Base-by-base conservation (phyloP, 2,888 invertebrate species). In the Amitus sp. region DNA sequence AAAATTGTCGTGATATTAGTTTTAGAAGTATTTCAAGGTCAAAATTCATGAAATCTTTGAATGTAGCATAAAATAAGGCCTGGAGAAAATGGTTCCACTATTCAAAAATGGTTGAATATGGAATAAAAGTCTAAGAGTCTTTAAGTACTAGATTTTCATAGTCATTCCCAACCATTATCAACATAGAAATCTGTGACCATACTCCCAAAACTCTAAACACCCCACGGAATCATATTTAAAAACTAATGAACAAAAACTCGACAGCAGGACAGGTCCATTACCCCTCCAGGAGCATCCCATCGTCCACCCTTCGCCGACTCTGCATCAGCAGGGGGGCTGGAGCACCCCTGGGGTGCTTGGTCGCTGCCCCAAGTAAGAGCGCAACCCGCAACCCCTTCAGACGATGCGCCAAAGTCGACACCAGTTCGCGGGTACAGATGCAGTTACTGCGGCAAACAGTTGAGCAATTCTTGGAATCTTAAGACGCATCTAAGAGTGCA, bases 381-480 rank as follows among this genome's bases (percentile, higher is more conserved):
- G 87, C 20, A 57, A 15, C 88, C 88, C 1, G 83, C 84, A 1
- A 82, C 83, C 48, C 78, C 82, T n/a, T 80, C 88, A 18, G 82
- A 86, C 9, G 86, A 87, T 43, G 87, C 87, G 66, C 87, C 84
- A 76, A 87, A 70, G 75, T 86, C 62, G 82, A 86, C 69, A 84
- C 87, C 75, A 83, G 91, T 93, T 40, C 87, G 94, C 55, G 94
- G 94, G 80, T 94, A 94, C 80, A 89, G 93, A 59, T 94, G 94
- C 79, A 92, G 92, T 78, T 94, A 94, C 81, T 94, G 94, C 81
- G 93, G 93, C 54, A 94, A 94, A 83, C 94, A 94, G 82, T 94
- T 94, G 74, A 94, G 94, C 60, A 94, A 94, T 94, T 93, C 93
- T 58, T 94, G 94, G 94, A 94, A 94, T 85, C 86, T 94, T 75